Evolutionary conservation across 2,797 vertebrate genomes (phyloP), one percentile per base, ranked within the genome.

Genomic region (Mormyrus hasselquistii): DNA sequence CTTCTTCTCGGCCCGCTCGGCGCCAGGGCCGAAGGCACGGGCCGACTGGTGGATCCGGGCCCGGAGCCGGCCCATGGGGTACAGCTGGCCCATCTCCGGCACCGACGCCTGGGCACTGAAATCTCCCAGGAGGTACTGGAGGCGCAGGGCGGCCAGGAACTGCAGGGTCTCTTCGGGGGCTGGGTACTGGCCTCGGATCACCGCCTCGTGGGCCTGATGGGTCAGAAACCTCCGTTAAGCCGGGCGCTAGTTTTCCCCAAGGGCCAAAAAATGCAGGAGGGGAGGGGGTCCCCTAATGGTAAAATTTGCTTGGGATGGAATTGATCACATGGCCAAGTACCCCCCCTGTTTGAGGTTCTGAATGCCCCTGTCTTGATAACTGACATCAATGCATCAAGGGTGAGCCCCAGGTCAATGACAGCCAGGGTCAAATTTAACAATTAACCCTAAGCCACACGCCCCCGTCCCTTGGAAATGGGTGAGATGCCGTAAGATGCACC

Each of bases 131-230:
- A 98, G 96, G 93, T 99, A 99, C 91, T 99, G 98, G 2, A 99
- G 95, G 7, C 99, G 95, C 91, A 99, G 91, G 44, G 98, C 98
- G 0, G 98, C 97, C 50, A 99, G 95, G 79, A 98, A 96, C 93
- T 99, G 99, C 0, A 99, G 97, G 0, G 97, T 98, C 93, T 99
- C 99, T 92, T 99, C 98, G 0, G 98, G 98, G 87, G 98, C 98
- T 0, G 99, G 99, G 52, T 98, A 99, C 92, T 97, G 98, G 82
- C 98, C 98, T 1, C 95, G 97, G 86, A 99, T 98, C 8, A 99
- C 97, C 0, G 98, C 97, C 93, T 99, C 98, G 0, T 99, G 99
- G 83, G 99, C 99, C 99, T 99, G 88, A 1, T 4, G 52, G 38
- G 14, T 19, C 14, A 38, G 38, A 47, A 47, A 50, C 25, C 7